Conservation (phyloP, 2,888 invertebrate species). For the Pyralis farinalis region DNA sequence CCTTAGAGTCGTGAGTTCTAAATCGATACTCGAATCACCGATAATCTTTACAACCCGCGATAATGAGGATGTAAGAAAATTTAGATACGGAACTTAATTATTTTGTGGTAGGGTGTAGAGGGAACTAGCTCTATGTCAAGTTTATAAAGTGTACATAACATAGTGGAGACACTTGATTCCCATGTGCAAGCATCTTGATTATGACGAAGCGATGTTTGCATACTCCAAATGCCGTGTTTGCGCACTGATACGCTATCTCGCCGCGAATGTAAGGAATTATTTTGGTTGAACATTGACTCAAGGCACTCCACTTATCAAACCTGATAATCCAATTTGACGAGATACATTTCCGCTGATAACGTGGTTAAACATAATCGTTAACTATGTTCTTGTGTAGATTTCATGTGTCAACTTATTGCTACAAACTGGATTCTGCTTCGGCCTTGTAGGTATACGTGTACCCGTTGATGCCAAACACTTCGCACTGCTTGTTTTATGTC, state of each 20-base stretch:
- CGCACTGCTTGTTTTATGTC: too few species aligned
- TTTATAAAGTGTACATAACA: background rate
- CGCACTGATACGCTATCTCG: slow-evolving; percentile 56
- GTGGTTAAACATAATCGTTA: slow-evolving; percentile 20
- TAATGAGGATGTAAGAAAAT: too few species aligned
- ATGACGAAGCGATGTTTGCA: slow-evolving; percentile 64
- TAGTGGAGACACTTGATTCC: slow-evolving; percentile 4
- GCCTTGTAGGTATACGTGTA: slow-evolving; percentile 1
- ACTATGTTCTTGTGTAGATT: slow-evolving; percentile 5
- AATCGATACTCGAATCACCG: too few species aligned
- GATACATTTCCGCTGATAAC: slow-evolving; percentile 43
- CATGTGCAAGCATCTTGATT: slow-evolving; percentile 48
- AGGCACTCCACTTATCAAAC: slow-evolving; percentile 54
- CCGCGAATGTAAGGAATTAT: slow-evolving; percentile 64
- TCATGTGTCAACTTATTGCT: slow-evolving; percentile 8
- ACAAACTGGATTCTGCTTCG: background rate
- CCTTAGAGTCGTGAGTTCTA: too few species aligned
- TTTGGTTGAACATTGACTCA: slow-evolving; percentile 70
- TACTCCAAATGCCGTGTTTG: slow-evolving; percentile 73
- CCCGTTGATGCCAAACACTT: background rate
- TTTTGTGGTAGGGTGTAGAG: too few species aligned
- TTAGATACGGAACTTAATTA: too few species aligned
- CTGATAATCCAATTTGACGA: slow-evolving; percentile 49
- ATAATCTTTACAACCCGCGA: too few species aligned
- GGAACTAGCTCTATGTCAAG: background rate